Conservation (phyloP, 1,140 invertebrate genomes). For the Sitophilus oryzae region DNA sequence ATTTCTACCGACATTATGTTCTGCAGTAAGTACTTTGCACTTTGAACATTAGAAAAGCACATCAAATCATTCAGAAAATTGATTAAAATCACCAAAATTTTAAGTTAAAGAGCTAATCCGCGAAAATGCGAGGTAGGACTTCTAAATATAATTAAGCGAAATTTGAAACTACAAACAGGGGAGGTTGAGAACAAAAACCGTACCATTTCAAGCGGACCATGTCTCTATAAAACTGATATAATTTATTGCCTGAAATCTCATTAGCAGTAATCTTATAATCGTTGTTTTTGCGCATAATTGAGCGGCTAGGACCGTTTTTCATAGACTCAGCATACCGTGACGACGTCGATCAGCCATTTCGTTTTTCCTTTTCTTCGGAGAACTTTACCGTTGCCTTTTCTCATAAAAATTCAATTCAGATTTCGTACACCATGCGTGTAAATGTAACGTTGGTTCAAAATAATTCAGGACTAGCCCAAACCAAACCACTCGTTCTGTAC, state of each 20-base stretch:
- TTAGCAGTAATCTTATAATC: neutral
- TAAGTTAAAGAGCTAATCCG: no score
- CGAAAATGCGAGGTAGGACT: neutral
- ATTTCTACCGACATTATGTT: no score
- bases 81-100: no score
- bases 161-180: neutral
- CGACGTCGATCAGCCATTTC: neutral
- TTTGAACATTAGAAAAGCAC: no score
- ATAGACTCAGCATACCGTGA: neutral
- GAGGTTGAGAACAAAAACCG: neutral
- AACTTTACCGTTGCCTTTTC: neutral
- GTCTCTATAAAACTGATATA: neutral
- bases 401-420: neutral
- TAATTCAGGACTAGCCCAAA: no score
- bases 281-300: neutral
- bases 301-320: neutral
- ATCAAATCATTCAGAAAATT: no score
- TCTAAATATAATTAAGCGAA: neutral
- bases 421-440: no score
- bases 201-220: neutral
- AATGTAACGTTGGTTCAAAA: no score
- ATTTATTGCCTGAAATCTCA: neutral
- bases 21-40: no score
- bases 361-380: neutral
- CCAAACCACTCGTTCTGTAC: no score